A percentile compares a stretch with the other conserved stretches of the same genome.
These are phyloP conservation scores for Atherinosoma microstoma DNA, from an alignment of 2,797 vertebrate genomes.

Conservation along the genomic window DNA sequence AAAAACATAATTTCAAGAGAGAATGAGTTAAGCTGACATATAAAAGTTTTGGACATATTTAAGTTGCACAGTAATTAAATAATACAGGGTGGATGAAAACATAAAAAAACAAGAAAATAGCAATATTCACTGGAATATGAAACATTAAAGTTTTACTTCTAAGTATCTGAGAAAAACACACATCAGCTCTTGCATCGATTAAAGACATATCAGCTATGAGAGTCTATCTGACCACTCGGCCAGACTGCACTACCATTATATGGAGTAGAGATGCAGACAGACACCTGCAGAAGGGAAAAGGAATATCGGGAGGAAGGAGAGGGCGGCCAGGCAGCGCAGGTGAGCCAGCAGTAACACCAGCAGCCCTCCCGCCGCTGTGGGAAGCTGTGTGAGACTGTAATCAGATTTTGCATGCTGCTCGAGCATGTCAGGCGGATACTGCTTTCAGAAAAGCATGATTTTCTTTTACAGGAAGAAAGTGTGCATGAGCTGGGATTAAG, in stretches of 20 bases:
- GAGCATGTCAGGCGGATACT: conserved; percentile 30
- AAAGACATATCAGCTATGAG: not conserved
- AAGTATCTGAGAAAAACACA: no score
- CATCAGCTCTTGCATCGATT: no score
- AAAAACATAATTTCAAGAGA: no score
- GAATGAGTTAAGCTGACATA: no score
- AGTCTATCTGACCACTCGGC: not conserved
- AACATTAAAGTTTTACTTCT: no score
- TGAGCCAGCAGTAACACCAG: conserved; percentile 35
- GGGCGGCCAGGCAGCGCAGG: conserved; percentile 20
- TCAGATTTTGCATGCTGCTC: conserved; percentile 55
- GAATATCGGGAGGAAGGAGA: conserved; percentile 19
- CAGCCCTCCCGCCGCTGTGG: conserved; percentile 2
- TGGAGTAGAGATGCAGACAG: conserved; percentile 17
- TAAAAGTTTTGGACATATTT: no score
- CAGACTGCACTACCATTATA: conserved; percentile 8
- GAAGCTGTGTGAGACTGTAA: conserved; percentile 48
- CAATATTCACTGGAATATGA: no score
- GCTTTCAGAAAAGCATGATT: not conserved
- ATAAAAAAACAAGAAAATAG: no score
- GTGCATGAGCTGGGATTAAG: not conserved
- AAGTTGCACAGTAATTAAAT: no score
- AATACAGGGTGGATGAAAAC: no score
- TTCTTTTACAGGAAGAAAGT: conserved; percentile 2
- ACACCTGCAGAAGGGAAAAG: conserved; percentile 5